phyloP scores from a whole-genome alignment of 2,797 vertebrate species.

The Betta splendens region DNA sequence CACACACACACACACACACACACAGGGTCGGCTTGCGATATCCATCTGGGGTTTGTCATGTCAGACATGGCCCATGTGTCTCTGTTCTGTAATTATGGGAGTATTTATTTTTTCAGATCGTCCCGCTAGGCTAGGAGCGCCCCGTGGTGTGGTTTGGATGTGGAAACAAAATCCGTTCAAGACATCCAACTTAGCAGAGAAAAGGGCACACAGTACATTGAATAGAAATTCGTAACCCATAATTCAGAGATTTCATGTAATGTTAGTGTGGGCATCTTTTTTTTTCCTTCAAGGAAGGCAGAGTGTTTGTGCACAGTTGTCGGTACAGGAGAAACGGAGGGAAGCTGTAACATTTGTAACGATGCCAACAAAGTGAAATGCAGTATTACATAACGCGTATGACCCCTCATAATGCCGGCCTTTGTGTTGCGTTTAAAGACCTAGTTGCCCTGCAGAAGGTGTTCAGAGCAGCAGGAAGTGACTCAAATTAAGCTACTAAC shows the following conservation, averaged over 20 bases:
- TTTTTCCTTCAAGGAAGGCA: conserved; percentile 24
- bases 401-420: conserved; percentile 15
- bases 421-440: conserved; percentile 19
- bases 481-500: too few relatives aligned
- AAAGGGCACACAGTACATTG: conserved; percentile 55
- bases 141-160: conserved; percentile 75
- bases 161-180: conserved; percentile 71
- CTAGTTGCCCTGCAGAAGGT: not conserved
- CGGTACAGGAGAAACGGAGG: conserved; percentile 13
- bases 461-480: too few relatives aligned
- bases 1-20: conserved; percentile 33
- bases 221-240: conserved; percentile 71
- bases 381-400: conserved; percentile 35
- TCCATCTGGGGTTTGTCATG: conserved; percentile 86
- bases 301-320: conserved; percentile 29
- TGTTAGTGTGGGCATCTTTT: conserved; percentile 37
- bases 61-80: conserved; percentile 83
- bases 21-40: conserved; percentile 71
- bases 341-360: conserved; percentile 37
- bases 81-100: conserved; percentile 85
- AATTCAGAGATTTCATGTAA: conserved; percentile 76
- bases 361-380: conserved; percentile 41
- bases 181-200: conserved; percentile 70
- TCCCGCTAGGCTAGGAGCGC: conserved; percentile 75
- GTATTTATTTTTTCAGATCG: conserved; percentile 85